Percentiles rank a stretch among this genome's conserved stretches.
phyloP scores from a whole-genome alignment of 2,113 vertebrate genomes.

The Cyphomyrus plagiostoma region DNA sequence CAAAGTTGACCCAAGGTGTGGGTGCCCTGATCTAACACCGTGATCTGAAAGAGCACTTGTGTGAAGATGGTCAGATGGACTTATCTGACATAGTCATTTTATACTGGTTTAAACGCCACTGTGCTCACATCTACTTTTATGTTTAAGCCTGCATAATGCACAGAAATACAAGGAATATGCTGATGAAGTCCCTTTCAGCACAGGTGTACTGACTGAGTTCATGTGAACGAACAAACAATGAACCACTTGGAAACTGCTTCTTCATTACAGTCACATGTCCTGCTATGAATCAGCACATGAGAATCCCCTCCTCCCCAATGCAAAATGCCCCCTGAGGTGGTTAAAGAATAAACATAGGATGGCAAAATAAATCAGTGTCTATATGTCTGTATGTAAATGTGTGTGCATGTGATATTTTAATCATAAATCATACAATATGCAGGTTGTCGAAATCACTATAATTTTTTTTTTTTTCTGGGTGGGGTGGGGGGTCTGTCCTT shows the following conservation, averaged over 20 bases:
- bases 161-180: background rate
- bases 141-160: background rate
- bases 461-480: too few relatives aligned
- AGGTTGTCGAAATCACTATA: background rate
- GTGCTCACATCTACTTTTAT: background rate
- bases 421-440: background rate
- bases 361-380: background rate
- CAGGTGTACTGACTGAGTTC: background rate
- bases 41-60: background rate
- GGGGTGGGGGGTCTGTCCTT: too few relatives aligned
- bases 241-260: background rate
- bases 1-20: background rate
- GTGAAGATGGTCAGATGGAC: background rate
- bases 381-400: background rate
- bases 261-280: background rate
- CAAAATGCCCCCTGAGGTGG: background rate
- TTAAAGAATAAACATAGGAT: background rate
- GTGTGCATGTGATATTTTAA: background rate
- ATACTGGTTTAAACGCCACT: background rate
- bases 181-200: background rate
- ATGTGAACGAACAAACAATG: background rate
- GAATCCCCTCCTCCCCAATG: background rate
- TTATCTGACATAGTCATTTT: background rate
- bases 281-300: background rate
- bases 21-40: background rate